Conservation (phyloP, 1,140 invertebrate genomes). For the Anastrepha ludens region DNA sequence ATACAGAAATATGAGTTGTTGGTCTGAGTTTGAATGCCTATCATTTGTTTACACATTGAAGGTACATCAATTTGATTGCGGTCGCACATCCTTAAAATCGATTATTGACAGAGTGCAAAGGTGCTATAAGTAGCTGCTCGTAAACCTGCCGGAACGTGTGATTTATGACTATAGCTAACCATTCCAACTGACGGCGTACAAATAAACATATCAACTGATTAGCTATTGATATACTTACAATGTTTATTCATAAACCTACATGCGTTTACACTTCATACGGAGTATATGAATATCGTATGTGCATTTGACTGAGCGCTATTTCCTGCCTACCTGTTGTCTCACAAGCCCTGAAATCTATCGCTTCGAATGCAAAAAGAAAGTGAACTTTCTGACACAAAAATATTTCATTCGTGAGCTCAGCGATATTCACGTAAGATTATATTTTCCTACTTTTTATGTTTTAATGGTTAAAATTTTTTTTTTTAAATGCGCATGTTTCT, state of each 20-base stretch:
- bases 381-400: neutral
- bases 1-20: neutral
- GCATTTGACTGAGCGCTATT: neutral
- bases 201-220: slow-evolving; percentile 14
- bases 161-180: slow-evolving; percentile 39
- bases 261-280: neutral
- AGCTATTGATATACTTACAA: slow-evolving; percentile 8
- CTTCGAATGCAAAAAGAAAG: neutral
- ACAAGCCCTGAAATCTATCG: too few species aligned
- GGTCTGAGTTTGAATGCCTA: neutral
- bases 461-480: too few species aligned
- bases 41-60: slow-evolving; percentile 52
- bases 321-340: neutral
- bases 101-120: slow-evolving; percentile 55
- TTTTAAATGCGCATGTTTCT: too few species aligned
- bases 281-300: neutral
- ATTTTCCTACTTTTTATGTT: too few species aligned
- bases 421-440: too few species aligned
- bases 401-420: too few species aligned
- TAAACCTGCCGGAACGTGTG: slow-evolving; percentile 50
- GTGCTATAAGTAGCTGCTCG: slow-evolving; percentile 56
- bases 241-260: slow-evolving; percentile 35
- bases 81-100: slow-evolving; percentile 54
- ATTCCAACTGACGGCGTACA: neutral
- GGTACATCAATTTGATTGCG: slow-evolving; percentile 54